phyloP scores from a whole-genome alignment of 2,797 vertebrate species.

The Brotula barbata region DNA sequence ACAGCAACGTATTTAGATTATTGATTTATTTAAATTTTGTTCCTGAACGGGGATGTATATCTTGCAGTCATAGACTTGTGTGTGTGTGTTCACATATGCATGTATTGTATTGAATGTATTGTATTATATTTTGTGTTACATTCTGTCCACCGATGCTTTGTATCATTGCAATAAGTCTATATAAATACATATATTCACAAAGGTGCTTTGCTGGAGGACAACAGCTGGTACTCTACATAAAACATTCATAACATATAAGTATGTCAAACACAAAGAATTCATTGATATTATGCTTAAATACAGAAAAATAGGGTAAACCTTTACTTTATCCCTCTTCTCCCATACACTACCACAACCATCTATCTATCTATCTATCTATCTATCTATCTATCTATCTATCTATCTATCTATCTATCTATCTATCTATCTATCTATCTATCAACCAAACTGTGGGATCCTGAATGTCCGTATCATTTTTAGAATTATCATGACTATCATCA shows the following conservation, averaged over 20 bases:
- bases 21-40: too few relatives aligned
- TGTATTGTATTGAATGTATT: constrained; percentile 14
- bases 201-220: background rate
- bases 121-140: too few relatives aligned
- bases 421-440: background rate
- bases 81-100: too few relatives aligned
- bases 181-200: constrained; percentile 30
- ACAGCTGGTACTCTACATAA: background rate
- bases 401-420: background rate
- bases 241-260: too few relatives aligned
- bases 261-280: too few relatives aligned
- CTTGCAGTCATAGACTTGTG: too few relatives aligned
- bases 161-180: constrained; percentile 41
- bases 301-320: constrained; percentile 54
- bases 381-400: background rate
- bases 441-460: too few relatives aligned
- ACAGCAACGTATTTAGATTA: too few relatives aligned
- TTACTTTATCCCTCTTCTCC: constrained; percentile 15
- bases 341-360: constrained; percentile 1
- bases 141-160: constrained; percentile 50
- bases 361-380: background rate
- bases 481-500: too few relatives aligned
- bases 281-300: too few relatives aligned
- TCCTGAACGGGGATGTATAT: too few relatives aligned
- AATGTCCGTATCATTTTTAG: too few relatives aligned